Base-by-base conservation (phyloP, 2,113 vertebrate species). In the Entomyzon cyanotis region DNA sequence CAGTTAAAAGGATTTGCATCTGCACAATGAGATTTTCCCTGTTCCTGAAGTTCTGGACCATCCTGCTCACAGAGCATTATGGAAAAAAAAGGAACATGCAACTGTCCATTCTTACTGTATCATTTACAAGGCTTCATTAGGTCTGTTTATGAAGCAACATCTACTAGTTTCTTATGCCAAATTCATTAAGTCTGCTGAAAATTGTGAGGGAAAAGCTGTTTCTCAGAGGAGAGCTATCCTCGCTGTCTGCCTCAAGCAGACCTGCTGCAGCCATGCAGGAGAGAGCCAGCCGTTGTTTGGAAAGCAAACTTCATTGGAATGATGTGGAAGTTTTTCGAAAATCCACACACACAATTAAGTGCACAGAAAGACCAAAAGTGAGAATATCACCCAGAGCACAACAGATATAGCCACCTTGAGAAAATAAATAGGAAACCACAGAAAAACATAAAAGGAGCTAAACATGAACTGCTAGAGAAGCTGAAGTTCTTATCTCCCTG, bases 321-420 rank as follows among this genome's bases (percentile, higher is more conserved):
- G 0, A 56, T 25, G 30, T 42, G 50, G 17, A 76, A 73, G 16
- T 47, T 80, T 89, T 67, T 69, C 68, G 64, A 75, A 87, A 46
- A 5, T 15, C 27, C 15, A 0, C 7, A 4, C 22, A 55, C 18
- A 8, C 3, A n/a, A 8, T 24, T 39, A 68, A 75, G 39, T 7
- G 47, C 25, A 92, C 10, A 70, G 55, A 64, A 78, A 88, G 5
- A 10, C 31, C 55, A 37, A 49, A 89, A 89, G 44, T 17, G 4
- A 63, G 35, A 89, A 39, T 33, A 11, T n/a, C 25, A 79, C 47
- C 14, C 42, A 56, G 28, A 74, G 33, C 28, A 58, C 9, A 68
- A 46, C 30, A 73, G 33, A 41, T 27, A 49, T 1, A n/a, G 67
- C 12, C 6, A 3, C 14, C 19, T 58, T 0, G 0, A 60, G 56